These are phyloP conservation scores for Drosophila conformis DNA, from an alignment of 2,888 invertebrate genomes.

Conservation along the genomic window DNA sequence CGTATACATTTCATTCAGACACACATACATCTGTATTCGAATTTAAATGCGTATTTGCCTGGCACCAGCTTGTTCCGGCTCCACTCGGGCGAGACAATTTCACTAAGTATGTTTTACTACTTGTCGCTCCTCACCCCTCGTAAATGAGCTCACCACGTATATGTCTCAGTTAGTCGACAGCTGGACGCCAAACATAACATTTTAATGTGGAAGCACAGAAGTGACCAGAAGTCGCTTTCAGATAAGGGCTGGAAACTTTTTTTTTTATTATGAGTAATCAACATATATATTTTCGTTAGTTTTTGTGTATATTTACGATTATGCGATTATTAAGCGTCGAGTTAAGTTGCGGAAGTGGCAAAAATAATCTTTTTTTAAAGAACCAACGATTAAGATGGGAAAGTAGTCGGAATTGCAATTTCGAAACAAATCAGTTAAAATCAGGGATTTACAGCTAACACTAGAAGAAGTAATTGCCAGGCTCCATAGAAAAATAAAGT, in stretches of 20 bases:
- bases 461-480: not conserved
- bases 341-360: not conserved
- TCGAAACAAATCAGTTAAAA: not conserved
- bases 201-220: slow-evolving; percentile 12
- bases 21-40: slow-evolving; percentile 2
- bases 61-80: slow-evolving; percentile 32
- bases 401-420: not conserved
- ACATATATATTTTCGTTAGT: not conserved
- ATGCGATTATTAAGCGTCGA: not conserved
- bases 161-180: slow-evolving; percentile 17
- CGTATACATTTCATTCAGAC: not conserved
- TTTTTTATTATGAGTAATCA: not conserved
- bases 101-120: slow-evolving; percentile 1
- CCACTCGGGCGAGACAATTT: slow-evolving; percentile 24
- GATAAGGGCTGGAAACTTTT: slow-evolving; percentile 10
- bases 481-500: too few species aligned
- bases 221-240: slow-evolving; percentile 4
- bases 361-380: not conserved
- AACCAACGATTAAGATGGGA: not conserved
- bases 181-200: slow-evolving; percentile 23
- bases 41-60: slow-evolving; percentile 20
- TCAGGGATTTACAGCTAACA: not conserved
- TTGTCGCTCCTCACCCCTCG: not conserved
- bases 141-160: slow-evolving; percentile 6
- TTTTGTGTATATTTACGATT: not conserved